Evolutionary conservation across 2,797 vertebrate genomes (phyloP), one percentile per base, ranked within the genome.

Genomic region (Onychomys arenicola): DNA sequence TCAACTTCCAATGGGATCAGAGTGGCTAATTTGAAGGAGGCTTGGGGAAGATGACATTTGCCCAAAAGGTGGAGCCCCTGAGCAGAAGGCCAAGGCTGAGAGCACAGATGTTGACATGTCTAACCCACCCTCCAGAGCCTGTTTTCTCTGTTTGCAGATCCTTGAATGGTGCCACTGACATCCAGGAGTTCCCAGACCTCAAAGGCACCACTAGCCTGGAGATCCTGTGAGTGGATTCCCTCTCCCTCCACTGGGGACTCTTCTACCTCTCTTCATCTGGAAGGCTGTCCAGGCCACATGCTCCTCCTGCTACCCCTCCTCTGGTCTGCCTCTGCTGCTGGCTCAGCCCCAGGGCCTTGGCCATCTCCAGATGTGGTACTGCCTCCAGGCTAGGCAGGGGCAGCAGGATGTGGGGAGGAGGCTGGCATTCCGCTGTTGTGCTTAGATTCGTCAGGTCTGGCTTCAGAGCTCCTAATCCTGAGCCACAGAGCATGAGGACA

Each of bases 131-230:
- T 27, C 52, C n/a, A 29, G 25, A 81, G 55, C 1, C 57, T 37
- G 61, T 16, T 5, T 1, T 52, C 0, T 97, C 52, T 94, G 43
- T 90, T 98, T 97, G 88, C 98, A 99, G 99, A 95, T 99, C 99
- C 0, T 98, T 99, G 96, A 99, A 99, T 1, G 99, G 99, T 73
- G 99, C 99, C 81, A 99, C 98, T 0, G 99, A 99, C 98, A 99
- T 99, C 98, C 99, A 98, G 98, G 99, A 99, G 97, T 99, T 99
- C 97, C 99, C 99, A 0, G 99, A 99, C 98, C 99, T 99, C 67
- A 99, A 99, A 98, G 99, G 99, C 99, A 99, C 99, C 97, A 99
- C 99, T 97, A 99, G 99, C 98, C 98, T 99, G 98, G 99, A 99
- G 99, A 99, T 99, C 97, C 98, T 99, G 99, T 99, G 98, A 99